These are phyloP conservation scores for Drosophila rubida DNA, from an alignment of 2,888 invertebrate genomes.

Conservation along the genomic window DNA sequence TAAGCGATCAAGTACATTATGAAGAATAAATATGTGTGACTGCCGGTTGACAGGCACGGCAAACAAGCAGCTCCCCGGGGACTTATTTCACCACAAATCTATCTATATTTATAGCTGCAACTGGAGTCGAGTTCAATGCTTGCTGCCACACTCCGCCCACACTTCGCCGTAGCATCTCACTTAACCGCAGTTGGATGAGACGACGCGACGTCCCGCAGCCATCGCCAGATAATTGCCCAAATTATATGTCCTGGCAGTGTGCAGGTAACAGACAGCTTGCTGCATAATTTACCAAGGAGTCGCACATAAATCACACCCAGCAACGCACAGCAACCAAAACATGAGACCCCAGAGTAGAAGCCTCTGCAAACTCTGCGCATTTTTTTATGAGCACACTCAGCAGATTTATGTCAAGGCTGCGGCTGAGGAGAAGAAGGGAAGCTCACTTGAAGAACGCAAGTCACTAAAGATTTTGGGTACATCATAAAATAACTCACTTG, in stretches of 20 bases:
- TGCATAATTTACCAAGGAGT: conserved; percentile 47
- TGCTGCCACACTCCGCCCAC: conserved; percentile 35
- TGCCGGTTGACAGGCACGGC: conserved; percentile 24
- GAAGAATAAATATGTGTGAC: conserved; percentile 12
- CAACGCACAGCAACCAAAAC: conserved; percentile 24
- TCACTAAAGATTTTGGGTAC: neutral
- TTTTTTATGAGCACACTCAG: conserved; percentile 19
- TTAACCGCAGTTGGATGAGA: neutral
- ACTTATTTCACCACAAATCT: conserved; percentile 31
- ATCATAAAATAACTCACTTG: neutral
- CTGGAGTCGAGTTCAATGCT: conserved; percentile 44
- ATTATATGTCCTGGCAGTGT: conserved; percentile 41
- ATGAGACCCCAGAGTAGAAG: conserved; percentile 14
- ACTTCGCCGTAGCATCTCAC: conserved; percentile 33
- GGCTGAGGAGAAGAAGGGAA: neutral
- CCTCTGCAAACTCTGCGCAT: conserved; percentile 14
- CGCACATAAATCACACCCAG: conserved; percentile 63
- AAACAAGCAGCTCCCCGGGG: conserved; percentile 41
- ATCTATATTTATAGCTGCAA: conserved; percentile 40
- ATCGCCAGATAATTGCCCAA: conserved; percentile 33
- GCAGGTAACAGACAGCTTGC: conserved; percentile 24
- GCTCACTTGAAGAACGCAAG: neutral
- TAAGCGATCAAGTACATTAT: conserved; percentile 48
- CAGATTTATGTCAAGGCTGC: conserved; percentile 68
- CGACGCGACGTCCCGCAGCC: neutral